Base-by-base conservation (phyloP, 2,888 invertebrate genomes). In the Drosophila longiperda region DNA sequence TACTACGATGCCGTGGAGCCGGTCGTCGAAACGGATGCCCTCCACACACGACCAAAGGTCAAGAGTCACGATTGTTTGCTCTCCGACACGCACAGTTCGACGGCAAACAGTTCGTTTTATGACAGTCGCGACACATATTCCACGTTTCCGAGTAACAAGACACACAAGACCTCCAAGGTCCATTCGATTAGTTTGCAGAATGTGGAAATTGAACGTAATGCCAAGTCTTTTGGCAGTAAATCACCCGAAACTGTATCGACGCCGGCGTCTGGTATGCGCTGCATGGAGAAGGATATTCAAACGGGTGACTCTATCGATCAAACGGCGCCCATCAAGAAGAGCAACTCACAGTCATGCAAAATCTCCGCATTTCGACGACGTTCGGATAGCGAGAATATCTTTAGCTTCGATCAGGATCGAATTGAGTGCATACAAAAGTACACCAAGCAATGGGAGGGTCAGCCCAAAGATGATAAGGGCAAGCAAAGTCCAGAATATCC, bases 331-430 rank as follows among this genome's bases (percentile, higher is more conserved):
- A 82, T 91, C 6, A 89, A 87, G 32, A 77, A 69, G 17, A 79
- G 82, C 1, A 91, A 91, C 40, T 91, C 92, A 0, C 92, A 93
- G 40, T 91, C 89, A 0, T 91, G 92, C 29, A 93, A 92, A 78
- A 92, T 92, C n/a, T 90, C 90, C 0, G 91, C 92, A 1, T 95
- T 94, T 83, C 95, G 95, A 29, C 95, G 96, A 7, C 95, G 96
- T 20, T 96, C 96, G 52, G 96, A 96, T n/a, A 95, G 93, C 71
- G 94, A 95, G 73, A 95, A 96, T 78, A 95, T 96, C 8, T 96
- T 96, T 86, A 96, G 96, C 91, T 96, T 96, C 82, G 96, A 96
- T 88, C 96, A 96, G 90, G 96, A 96, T 78, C 95, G 95, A 87
- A 96, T 96, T 69, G 96, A 96, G 89, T 96, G 96, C 3, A 92